Evolutionary conservation across 2,113 vertebrate genomes (phyloP), one percentile per base, ranked within the genome.

Genomic region (Poecile atricapillus): DNA sequence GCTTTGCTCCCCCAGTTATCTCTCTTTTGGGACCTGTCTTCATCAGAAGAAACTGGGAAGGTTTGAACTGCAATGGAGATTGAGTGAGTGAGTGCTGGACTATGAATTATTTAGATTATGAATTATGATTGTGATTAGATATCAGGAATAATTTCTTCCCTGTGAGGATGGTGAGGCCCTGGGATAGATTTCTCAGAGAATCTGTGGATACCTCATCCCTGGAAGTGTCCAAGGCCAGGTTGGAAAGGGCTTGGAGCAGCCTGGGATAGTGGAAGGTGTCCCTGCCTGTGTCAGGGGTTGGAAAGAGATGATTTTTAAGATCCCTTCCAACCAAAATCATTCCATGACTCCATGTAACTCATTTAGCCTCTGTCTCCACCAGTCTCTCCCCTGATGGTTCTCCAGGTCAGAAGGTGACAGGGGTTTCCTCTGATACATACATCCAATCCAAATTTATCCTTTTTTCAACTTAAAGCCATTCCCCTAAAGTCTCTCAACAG

Each of bases 171-270:
- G 30, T 7, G 24, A 76, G 47, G 5, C 11, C 20, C n/a, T 83
- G 39, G 30, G 1, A 43, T 0, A 23, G 24, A 1, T 3, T 47
- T 3, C 8, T 16, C 25, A 35, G n/a, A 27, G 70, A 62, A 68
- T 2, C 1, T 27, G 46, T 68, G 70, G 28, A 3, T 35, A 6
- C 13, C 9, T 2, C 46, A 22, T 13, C 30, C n/a, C 55, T 76
- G 47, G 2, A 41, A 62, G 2, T 27, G 47, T 35, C 0, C n/a
- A 47, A 62, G 39, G 11, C 16, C 53, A 22, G 25, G 11, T 2
- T 55, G 21, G 63, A 27, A 0, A 0, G 39, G 17, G 9, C 3
- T 39, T 89, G 47, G 25, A 68, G 17, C 17, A 62, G 16, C 4
- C 8, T 83, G 30, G 17, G 3, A 2, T 5, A 20, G 8, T 49